Base-by-base conservation (phyloP, 2,797 vertebrate species). In the Ceryle rudis region DNA sequence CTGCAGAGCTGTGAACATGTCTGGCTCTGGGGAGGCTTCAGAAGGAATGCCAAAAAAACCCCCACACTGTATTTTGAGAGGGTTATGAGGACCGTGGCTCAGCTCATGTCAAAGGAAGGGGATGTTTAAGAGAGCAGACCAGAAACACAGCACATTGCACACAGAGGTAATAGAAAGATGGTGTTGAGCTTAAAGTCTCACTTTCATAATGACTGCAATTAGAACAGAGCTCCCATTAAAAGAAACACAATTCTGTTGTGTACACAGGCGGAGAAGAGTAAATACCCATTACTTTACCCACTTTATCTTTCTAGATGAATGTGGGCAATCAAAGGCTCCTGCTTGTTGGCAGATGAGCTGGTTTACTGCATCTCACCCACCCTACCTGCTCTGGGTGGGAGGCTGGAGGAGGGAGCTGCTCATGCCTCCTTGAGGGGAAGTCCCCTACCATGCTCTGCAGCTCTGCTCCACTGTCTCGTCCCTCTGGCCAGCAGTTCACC, bases 241-340 rank as follows among this genome's bases (percentile, higher is more conserved):
- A 61, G 89, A 61, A 94, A 88, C 57, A 29, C 73, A 21, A 22
- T 80, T 84, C 22, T 81, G 86, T 18, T 92, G 84, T 89, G 93
- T 82, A 66, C 81, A 77, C 71, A 71, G 31, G 92, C 69, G 5
- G 90, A 74, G 85, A 96, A 95, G 93, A 96, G 94, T 95, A 97
- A 97, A 96, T 89, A 95, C 91, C 81, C 93, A 94, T 96, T 81
- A 42, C 91, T 96, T 97, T 92, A 93, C 72, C 61, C 61, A 2
- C 54, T 94, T 95, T 75, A 86, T 94, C 91, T 91, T 80, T 78
- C 86, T 58, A 57, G 86, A 46, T 5, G 4, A 86, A 51, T 1
- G 33, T 26, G 79, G 47, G 89, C 92, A 57, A 78, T 81, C 89
- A 61, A 62, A 88, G 54, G 51, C 72, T 80, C 84, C 70, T 42